Evolutionary conservation across 2,797 vertebrate genomes (phyloP).

Genomic region (Otolemur crassicaudatus): DNA sequence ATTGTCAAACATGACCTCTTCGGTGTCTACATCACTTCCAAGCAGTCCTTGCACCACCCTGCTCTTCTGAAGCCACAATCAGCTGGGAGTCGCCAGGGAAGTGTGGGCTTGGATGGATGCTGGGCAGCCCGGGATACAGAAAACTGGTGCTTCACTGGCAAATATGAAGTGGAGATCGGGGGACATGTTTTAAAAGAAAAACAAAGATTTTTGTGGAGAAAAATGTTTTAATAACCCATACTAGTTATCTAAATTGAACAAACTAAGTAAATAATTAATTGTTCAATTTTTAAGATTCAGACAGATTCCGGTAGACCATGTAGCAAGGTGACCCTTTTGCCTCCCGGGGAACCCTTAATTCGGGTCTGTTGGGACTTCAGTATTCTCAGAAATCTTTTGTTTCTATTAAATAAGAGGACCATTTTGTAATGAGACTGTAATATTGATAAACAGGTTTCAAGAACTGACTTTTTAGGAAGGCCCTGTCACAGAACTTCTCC

Average conservation of each 20-base stretch:
- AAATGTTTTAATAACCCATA: conserved; percentile 10
- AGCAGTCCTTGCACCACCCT: conserved; percentile 43
- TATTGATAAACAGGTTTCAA: background rate
- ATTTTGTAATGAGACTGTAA: background rate
- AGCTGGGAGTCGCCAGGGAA: conserved; percentile 14
- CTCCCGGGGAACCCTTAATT: background rate
- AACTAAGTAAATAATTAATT: conserved; percentile 40
- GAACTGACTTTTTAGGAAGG: background rate
- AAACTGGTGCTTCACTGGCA: background rate
- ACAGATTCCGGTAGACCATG: background rate
- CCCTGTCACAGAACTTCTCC: background rate
- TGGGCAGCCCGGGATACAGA: background rate
- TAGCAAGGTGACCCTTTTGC: background rate
- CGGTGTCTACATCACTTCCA: conserved; percentile 57
- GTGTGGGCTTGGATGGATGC: background rate
- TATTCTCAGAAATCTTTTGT: conserved; percentile 23
- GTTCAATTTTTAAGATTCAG: conserved; percentile 43
- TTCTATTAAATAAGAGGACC: background rate
- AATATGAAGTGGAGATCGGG: background rate
- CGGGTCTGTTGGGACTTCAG: background rate
- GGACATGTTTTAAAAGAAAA: conserved; percentile 10
- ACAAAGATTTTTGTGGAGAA: background rate
- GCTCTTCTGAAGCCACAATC: conserved; percentile 29
- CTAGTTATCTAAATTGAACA: conserved; percentile 36
- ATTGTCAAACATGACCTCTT: conserved; percentile 78